Evolutionary conservation across 2,797 vertebrate species (phyloP), one percentile per base, ranked within the genome.

Genomic region (Bovichtus variegatus): DNA sequence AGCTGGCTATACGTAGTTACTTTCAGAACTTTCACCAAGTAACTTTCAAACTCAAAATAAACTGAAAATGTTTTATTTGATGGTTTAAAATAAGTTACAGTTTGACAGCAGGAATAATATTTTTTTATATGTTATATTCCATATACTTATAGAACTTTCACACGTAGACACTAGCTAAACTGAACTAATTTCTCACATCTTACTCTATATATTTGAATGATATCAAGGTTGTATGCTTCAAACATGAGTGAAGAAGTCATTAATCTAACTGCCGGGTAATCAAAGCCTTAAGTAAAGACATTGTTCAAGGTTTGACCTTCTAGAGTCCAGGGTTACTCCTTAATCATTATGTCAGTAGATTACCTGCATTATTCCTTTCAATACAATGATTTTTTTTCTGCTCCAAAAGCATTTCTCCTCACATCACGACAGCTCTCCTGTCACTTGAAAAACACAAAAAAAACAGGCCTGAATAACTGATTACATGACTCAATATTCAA

Each of bases 321-420:
- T 36, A 4, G 46, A 65, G 65, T 72, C 65, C 59, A 13, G 51
- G 70, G 57, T 74, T 62, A 75, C 65, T 50, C 23, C 12, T 18
- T 65, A 58, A 84, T 86, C 78, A 12, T 82, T 80, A 75, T 66
- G 59, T 79, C 61, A 84, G 73, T 84, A 70, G 82, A 87, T 89
- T 85, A 80, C 12, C 43, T 74, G 53, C 50, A 36, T 75, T 70
- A 75, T 63, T 70, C 49, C 34, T 64, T 71, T 71, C 61, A 76
- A 71, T 74, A 63, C 2, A 6, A 23, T 31, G 10, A 29, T 50
- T 70, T 70, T 70, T 59, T 53, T 58, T 21, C 31, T 34, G 31
- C 31, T 34, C 31, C 46, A n/a, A 43, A 61, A 65, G 27, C 29
- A 68, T 68, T 80, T 82, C n/a, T 82, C 34, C 57, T 54, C n/a